Percentiles rank a stretch among this genome's conserved stretches.
phyloP scores from a whole-genome alignment of 2,888 invertebrate genomes.

The Caenorhabditis sp. region DNA sequence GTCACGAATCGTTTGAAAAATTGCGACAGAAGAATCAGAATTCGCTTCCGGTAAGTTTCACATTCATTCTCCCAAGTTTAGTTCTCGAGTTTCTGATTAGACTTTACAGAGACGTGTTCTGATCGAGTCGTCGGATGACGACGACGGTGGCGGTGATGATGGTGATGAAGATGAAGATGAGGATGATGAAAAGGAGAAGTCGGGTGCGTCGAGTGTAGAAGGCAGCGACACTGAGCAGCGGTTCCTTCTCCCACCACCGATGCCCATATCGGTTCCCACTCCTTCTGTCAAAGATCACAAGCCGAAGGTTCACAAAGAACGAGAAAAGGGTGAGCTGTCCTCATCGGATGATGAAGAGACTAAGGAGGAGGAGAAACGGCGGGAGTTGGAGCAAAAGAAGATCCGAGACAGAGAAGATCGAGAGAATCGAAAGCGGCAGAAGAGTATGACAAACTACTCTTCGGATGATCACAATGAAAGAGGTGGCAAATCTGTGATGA shows the following conservation, averaged over 20 bases:
- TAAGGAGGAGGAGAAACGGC: neutral
- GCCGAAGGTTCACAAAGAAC: constrained; percentile 14
- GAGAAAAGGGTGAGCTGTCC: constrained; percentile 34
- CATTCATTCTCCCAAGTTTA: neutral
- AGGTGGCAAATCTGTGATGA: neutral
- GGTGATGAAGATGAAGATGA: constrained; percentile 25
- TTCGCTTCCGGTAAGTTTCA: constrained; percentile 23
- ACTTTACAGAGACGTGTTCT: constrained; percentile 55
- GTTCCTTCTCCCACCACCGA: constrained; percentile 1
- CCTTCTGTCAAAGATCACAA: constrained; percentile 2
- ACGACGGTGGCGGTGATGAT: constrained; percentile 8
- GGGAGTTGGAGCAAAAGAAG: neutral
- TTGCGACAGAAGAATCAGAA: constrained; percentile 31
- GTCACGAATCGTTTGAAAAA: constrained; percentile 41
- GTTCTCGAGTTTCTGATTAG: neutral
- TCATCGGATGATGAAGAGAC: constrained; percentile 43
- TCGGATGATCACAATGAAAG: constrained; percentile 39
- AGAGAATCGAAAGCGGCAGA: constrained; percentile 46
- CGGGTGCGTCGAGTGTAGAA: constrained; percentile 26
- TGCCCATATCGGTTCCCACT: neutral
- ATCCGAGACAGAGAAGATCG: neutral
- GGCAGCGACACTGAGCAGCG: constrained; percentile 11
- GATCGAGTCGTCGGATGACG: constrained; percentile 57
- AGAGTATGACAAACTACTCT: constrained; percentile 33
- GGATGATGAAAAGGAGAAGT: constrained; percentile 27